Evolutionary conservation across 2,113 vertebrate species (phyloP).

Genomic region (Pluvialis apricaria): DNA sequence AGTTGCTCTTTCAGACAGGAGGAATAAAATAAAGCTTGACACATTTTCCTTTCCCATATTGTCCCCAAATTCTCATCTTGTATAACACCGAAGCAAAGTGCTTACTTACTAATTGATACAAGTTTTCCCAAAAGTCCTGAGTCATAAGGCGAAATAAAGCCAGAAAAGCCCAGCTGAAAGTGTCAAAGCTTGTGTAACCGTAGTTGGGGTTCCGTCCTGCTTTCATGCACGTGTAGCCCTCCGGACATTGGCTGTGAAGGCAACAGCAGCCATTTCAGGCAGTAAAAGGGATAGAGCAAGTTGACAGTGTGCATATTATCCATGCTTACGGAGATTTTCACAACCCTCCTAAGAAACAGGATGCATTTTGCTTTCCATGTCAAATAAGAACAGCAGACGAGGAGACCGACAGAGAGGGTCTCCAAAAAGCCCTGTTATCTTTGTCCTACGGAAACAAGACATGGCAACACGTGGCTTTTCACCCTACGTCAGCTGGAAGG

Average conservation of each 20-base stretch:
- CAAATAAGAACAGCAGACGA: fast-evolving
- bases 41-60: fast-evolving
- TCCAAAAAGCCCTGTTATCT: not conserved
- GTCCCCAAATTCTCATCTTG: fast-evolving
- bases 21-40: not conserved
- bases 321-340: not conserved
- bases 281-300: not conserved
- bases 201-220: slow-evolving; percentile 97
- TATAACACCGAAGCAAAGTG: fast-evolving
- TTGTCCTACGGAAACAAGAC: fast-evolving
- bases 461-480: fast-evolving
- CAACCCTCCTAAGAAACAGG: not conserved
- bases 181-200: slow-evolving; percentile 97
- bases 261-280: not conserved
- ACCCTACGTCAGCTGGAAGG: fast-evolving
- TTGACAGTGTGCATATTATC: fast-evolving
- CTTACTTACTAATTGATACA: slow-evolving; percentile 90
- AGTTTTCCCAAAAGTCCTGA: slow-evolving; percentile 98
- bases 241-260: slow-evolving; percentile 86
- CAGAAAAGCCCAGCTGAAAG: slow-evolving; percentile 98
- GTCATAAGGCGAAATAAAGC: slow-evolving; percentile 99
- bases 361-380: not conserved
- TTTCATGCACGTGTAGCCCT: slow-evolving; percentile 95
- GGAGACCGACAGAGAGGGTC: not conserved
- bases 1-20: not conserved